A percentile compares a stretch with the other conserved stretches of the same genome.
phyloP scores from a whole-genome alignment of 2,113 vertebrate species.

The Oncorhynchus masou region DNA sequence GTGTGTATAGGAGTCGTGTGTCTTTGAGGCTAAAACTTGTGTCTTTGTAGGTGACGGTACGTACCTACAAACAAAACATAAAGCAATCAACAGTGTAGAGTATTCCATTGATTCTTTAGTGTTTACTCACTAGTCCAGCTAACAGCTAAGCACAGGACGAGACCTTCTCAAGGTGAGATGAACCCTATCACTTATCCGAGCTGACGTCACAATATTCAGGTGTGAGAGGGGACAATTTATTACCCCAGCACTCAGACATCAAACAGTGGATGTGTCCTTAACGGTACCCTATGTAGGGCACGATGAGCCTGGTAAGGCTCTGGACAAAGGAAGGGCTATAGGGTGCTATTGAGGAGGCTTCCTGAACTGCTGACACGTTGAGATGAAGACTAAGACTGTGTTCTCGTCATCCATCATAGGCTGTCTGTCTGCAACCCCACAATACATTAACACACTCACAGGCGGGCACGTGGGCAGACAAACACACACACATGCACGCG shows the following conservation, averaged over 20 bases:
- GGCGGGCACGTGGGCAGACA: neutral
- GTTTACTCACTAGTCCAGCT: too few species aligned
- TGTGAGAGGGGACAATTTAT: neutral
- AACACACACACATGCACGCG: neutral
- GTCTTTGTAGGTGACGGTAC: neutral
- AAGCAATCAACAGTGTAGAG: too few species aligned
- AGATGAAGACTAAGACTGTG: slow-evolving; percentile 14
- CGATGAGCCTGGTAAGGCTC: too few species aligned
- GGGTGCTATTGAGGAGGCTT: neutral
- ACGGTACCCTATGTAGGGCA: too few species aligned
- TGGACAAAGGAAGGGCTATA: too few species aligned
- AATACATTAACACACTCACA: neutral
- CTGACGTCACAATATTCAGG: neutral
- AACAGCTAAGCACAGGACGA: too few species aligned
- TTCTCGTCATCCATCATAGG: slow-evolving; percentile 48
- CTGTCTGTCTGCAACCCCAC: neutral
- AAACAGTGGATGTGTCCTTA: neutral
- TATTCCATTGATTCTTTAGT: too few species aligned
- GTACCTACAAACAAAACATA: too few species aligned
- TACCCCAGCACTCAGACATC: slow-evolving; percentile 11
- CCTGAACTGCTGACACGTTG: slow-evolving; percentile 9
- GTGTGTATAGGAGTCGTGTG: neutral
- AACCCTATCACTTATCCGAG: slow-evolving; percentile 3
- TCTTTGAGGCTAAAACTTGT: neutral
- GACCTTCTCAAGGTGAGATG: slow-evolving; percentile 6